Base-by-base conservation (phyloP, 2,888 invertebrate genomes). In the Polyommatus iphigenia region DNA sequence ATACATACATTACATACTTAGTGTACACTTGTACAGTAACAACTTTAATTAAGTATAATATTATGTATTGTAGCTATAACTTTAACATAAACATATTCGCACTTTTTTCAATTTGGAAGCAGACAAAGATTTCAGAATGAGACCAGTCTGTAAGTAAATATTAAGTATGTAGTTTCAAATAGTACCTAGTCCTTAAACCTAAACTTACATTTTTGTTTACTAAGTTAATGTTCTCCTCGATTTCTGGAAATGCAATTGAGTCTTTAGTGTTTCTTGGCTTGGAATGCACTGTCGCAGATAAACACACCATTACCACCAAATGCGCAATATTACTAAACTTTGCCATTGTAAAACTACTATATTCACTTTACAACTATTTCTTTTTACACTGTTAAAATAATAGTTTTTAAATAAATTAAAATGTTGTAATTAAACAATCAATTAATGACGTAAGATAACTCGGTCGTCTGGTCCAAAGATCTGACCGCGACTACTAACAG, bases 201-300 rank as follows among this genome's bases (percentile, higher is more conserved):
- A 29, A 67, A 50, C 75, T 87, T 82, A 93, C 93, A 80, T 92
- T 88, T 87, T 90, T 91, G 82, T 93, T 93, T 80, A 84, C 85
- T 81, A 86, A 78, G 78, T 83, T 85, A 0, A 83, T 82, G 80
- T 92, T 87, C 84, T 92, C 93, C 82, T 93, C 93, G 6, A 81
- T 67, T 83, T 93, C 93, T 24, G 93, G 93, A 85, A 92, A 93
- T 80, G 92, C 92, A 80, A 93, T 91, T 18, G 85, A 84, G 81
- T 86, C 88, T 80, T 83, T 84, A 59, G 82, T 83, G 29, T 79
- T 81, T 71, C 84, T 87, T 78, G 81, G 80, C 72, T 85, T 86
- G 5, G 82, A 81, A 75, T 82, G 80, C 24, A 80, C 83, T 82
- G 82, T 82, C 54, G 86, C 79, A 57, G 88, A 79, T 36, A 82